These are phyloP conservation scores for Argyrosomus japonicus DNA, from an alignment of 2,113 vertebrate species.

Conservation along the genomic window DNA sequence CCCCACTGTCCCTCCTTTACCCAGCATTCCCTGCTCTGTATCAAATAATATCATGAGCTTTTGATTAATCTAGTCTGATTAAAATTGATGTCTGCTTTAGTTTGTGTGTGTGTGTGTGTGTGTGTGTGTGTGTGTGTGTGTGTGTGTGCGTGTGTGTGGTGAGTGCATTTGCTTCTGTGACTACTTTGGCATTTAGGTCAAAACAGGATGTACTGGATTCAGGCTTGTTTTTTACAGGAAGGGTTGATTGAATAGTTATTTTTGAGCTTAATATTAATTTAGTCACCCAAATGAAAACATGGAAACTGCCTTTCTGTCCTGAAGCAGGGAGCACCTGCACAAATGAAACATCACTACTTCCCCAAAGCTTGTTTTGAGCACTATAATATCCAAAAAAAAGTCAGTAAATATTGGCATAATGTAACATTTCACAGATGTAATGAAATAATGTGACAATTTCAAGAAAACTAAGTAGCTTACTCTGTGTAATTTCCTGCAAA, in stretches of 20 bases:
- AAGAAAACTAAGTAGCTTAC: neutral
- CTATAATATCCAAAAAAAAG: neutral
- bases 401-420: neutral
- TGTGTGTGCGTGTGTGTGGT: no score
- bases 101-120: neutral
- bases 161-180: conserved; percentile 39
- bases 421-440: neutral
- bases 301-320: neutral
- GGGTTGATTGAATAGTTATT: neutral
- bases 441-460: neutral
- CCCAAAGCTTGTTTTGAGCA: neutral
- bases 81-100: conserved; percentile 54
- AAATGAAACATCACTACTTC: neutral
- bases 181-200: conserved; percentile 66
- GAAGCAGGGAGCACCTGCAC: neutral
- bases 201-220: conserved; percentile 67
- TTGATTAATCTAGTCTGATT: conserved; percentile 64
- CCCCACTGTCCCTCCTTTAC: conserved; percentile 38
- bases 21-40: conserved; percentile 46
- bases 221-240: conserved; percentile 4
- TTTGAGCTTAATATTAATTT: conserved; percentile 33
- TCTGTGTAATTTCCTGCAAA: neutral
- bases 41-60: conserved; percentile 63
- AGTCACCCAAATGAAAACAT: neutral
- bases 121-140: no score